phyloP scores from a whole-genome alignment of 2,113 vertebrate genomes.

The Ciconia boyciana region DNA sequence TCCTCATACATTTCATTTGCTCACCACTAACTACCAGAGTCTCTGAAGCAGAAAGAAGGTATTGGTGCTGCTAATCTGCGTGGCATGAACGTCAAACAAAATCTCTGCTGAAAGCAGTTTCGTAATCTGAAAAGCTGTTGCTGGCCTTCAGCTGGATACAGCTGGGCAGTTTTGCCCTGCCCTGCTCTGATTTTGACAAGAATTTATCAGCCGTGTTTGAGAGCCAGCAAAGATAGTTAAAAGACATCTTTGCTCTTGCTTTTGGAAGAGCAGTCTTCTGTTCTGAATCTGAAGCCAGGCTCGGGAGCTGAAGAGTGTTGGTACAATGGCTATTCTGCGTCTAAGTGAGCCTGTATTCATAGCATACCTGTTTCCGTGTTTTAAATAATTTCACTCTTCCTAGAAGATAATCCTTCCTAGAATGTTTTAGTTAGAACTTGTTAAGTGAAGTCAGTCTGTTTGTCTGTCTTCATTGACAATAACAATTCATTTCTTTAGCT shows the following conservation, averaged over 20 bases:
- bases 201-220: background rate
- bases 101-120: slow-evolving; percentile 54
- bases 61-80: slow-evolving; percentile 35
- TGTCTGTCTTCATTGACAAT: background rate
- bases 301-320: background rate
- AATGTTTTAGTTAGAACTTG: background rate
- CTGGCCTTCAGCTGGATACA: background rate
- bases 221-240: background rate
- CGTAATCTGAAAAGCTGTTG: slow-evolving; percentile 64
- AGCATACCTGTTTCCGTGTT: background rate
- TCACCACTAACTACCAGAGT: background rate
- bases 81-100: slow-evolving; percentile 42
- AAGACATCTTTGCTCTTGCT: background rate
- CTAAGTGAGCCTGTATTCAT: background rate
- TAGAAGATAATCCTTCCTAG: background rate
- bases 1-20: background rate
- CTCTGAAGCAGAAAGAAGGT: background rate
- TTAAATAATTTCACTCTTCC: background rate
- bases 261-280: background rate
- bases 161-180: background rate
- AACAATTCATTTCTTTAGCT: background rate
- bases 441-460: background rate
- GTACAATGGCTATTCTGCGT: background rate
- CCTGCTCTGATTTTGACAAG: slow-evolving; percentile 6
- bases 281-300: background rate